Conservation (phyloP, 2,888 invertebrate genomes). For the Strigamia transsilvanica region DNA sequence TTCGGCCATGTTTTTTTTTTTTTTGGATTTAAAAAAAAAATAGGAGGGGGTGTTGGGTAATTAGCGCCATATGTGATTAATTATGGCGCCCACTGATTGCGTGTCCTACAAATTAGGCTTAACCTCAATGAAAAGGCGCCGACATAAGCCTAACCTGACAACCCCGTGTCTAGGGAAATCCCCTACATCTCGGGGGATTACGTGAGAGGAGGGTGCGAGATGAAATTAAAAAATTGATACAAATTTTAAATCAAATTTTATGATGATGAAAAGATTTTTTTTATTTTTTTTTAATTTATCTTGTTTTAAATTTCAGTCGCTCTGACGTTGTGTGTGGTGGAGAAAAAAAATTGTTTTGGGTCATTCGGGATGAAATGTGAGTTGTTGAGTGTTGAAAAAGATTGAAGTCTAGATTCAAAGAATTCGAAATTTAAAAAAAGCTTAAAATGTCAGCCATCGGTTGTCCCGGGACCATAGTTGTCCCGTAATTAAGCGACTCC, state of each 20-base stretch:
- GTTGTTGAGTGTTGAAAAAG: too few relatives aligned
- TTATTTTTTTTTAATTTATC: background rate
- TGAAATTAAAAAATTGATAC: constrained; percentile 29
- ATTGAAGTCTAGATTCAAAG: too few relatives aligned
- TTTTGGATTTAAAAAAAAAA: too few relatives aligned
- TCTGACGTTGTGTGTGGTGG: too few relatives aligned
- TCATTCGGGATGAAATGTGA: too few relatives aligned
- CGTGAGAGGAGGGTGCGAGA: background rate
- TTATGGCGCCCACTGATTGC: constrained; percentile 43
- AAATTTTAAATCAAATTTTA: constrained; percentile 10
- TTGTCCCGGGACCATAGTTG: too few relatives aligned
- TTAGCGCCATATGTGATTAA: constrained; percentile 47
- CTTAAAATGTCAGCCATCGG: too few relatives aligned
- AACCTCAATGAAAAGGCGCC: constrained; percentile 40
- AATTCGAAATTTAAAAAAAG: too few relatives aligned
- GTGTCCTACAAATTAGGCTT: constrained; percentile 47
- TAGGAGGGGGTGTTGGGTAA: constrained; percentile 31
- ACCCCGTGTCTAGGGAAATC: constrained; percentile 3
- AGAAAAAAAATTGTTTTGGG: too few relatives aligned
- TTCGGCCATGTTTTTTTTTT: constrained; percentile 2
- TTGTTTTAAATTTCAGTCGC: too few relatives aligned
- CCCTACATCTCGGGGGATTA: constrained; percentile 23
- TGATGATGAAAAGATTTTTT: background rate
- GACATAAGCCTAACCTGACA: constrained; percentile 49
- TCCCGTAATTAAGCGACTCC: too few relatives aligned